Conservation (phyloP, 2,113 vertebrate genomes). For the Glaucomys volans region DNA sequence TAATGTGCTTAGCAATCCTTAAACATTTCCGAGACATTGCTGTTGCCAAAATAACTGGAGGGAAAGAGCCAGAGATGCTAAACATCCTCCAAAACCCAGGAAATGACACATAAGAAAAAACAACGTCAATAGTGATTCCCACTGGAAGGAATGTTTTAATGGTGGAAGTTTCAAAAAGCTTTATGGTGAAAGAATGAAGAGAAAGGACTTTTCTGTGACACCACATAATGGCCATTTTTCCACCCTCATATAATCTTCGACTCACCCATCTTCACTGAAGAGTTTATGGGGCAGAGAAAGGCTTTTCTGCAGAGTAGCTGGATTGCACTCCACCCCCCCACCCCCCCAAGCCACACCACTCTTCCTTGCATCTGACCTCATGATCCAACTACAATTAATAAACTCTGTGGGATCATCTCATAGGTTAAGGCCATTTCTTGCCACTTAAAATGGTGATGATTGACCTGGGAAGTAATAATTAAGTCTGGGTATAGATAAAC, state of each 20-base stretch:
- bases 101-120: not conserved
- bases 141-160: not conserved
- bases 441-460: constrained; percentile 66
- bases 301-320: not conserved
- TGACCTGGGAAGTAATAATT: constrained; percentile 70
- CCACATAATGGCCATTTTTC: not conserved
- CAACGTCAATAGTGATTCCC: not conserved
- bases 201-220: not conserved
- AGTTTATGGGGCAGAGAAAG: not conserved
- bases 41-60: not conserved
- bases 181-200: not conserved
- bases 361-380: constrained; percentile 30
- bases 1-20: constrained; percentile 13
- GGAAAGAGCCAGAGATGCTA: not conserved
- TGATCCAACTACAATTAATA: constrained; percentile 27
- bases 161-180: not conserved
- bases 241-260: not conserved
- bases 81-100: not conserved
- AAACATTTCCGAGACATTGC: not conserved
- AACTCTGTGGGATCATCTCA: constrained; percentile 42
- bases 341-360: not conserved
- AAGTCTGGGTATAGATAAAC: constrained; percentile 63
- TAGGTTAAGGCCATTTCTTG: constrained; percentile 61
- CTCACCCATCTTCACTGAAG: not conserved
- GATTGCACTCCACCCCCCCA: not conserved